Conservation (phyloP, 53 echinoderm and acorn worm species). For the Paracentrotus lividus region DNA sequence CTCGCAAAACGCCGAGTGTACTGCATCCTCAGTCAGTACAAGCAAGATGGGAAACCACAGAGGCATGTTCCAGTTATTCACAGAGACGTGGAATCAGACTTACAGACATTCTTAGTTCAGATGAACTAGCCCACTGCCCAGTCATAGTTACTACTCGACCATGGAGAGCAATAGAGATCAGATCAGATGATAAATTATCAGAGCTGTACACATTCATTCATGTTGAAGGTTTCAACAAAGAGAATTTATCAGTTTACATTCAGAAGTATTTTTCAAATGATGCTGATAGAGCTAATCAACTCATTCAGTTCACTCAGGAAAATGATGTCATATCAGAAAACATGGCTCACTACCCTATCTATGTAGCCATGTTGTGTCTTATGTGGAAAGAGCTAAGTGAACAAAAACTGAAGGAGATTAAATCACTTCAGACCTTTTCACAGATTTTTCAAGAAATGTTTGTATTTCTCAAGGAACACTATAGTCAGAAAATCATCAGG, state of each 20-base stretch:
- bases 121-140: not conserved
- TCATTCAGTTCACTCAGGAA: not conserved
- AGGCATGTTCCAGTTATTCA: not conserved
- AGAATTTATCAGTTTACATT: conserved; percentile 1
- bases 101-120: not conserved
- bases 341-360: conserved; percentile 31
- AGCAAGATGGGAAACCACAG: too few species aligned
- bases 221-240: conserved; percentile 24
- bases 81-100: not conserved
- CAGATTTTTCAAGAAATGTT: conserved; percentile 21
- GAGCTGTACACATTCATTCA: not conserved
- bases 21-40: too few species aligned
- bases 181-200: not conserved
- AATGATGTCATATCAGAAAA: conserved; percentile 11
- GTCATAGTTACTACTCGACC: conserved; percentile 28
- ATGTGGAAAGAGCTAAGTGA: conserved; percentile 17
- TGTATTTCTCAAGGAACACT: conserved; percentile 1
- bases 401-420: not conserved
- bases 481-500: not conserved
- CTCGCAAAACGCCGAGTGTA: too few species aligned
- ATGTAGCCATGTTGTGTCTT: conserved; percentile 22
- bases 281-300: not conserved
- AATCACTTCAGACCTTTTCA: not conserved
- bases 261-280: conserved; percentile 5
- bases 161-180: conserved; percentile 20